A percentile compares a stretch with the other conserved stretches of the same genome.
Conservation (phyloP, 1,140 invertebrate genomes). For the Lasioglossum albipes region DNA sequence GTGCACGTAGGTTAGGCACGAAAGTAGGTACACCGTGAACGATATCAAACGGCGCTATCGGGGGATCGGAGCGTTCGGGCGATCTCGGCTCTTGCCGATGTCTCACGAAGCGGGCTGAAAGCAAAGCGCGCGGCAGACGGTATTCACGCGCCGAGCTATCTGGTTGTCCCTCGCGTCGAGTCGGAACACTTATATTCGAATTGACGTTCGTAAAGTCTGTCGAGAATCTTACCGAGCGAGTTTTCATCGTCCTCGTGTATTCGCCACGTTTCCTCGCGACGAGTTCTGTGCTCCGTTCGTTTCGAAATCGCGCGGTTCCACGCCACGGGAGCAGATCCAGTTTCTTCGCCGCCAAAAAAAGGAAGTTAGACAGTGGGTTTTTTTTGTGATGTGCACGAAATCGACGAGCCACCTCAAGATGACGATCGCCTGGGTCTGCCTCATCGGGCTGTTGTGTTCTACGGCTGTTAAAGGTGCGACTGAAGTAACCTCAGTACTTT, state of each 20-base stretch:
- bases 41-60: constrained; percentile 34
- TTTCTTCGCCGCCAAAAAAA: constrained; percentile 6
- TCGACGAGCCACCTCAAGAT: constrained; percentile 45
- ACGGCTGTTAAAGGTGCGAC: constrained; percentile 61
- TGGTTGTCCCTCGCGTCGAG: constrained; percentile 63
- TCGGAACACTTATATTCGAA: constrained; percentile 43
- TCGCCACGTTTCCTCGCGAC: not conserved
- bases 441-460: constrained; percentile 54
- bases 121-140: constrained; percentile 73
- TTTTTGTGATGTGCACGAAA: constrained; percentile 59
- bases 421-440: constrained; percentile 59
- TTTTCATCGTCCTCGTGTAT: not conserved
- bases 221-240: constrained; percentile 9
- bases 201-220: constrained; percentile 24
- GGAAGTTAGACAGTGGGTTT: constrained; percentile 54
- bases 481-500: constrained; percentile 4
- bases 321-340: too few relatives aligned
- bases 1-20: constrained; percentile 41
- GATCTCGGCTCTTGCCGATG: constrained; percentile 62
- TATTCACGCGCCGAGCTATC: constrained; percentile 73
- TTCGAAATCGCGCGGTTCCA: constrained; percentile 17
- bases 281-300: constrained; percentile 38
- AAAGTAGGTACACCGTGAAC: constrained; percentile 55
- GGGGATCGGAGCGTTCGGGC: constrained; percentile 58
- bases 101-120: constrained; percentile 67